Percentiles rank a stretch among this genome's conserved stretches.
phyloP scores from a whole-genome alignment of 1,140 invertebrate species.

The Euwallacea similis region DNA sequence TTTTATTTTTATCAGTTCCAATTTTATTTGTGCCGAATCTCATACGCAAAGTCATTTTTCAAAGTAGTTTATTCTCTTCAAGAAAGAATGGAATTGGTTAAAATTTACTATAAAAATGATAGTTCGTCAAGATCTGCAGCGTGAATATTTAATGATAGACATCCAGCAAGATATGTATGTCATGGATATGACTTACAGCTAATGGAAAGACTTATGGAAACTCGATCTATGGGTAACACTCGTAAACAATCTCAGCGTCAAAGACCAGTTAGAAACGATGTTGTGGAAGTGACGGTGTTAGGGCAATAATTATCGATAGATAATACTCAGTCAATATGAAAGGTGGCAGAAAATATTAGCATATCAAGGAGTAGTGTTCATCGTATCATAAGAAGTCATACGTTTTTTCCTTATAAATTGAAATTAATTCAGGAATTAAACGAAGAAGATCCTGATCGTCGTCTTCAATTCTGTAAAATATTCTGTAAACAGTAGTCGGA shows the following conservation, averaged over 20 bases:
- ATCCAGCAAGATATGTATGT: neutral
- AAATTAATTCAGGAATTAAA: neutral
- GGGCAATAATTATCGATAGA: neutral
- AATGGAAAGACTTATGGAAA: neutral
- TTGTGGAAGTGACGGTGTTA: neutral
- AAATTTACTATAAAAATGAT: neutral
- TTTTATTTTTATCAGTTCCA: neutral
- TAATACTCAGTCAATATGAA: neutral
- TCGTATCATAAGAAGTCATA: neutral
- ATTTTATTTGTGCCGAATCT: neutral
- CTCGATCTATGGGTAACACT: neutral
- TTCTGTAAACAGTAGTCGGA: neutral
- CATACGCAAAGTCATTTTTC: neutral
- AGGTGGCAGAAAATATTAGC: neutral
- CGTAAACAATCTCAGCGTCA: neutral
- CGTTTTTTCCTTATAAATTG: neutral
- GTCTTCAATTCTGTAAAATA: neutral
- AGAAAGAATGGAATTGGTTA: neutral
- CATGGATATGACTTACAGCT: neutral
- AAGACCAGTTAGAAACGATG: neutral
- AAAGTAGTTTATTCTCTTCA: neutral
- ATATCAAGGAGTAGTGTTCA: neutral
- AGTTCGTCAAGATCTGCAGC: neutral
- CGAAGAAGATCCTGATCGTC: neutral
- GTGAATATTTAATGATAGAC: neutral